Conservation (phyloP, 1,140 invertebrate genomes). For the Dysdera silvatica region DNA sequence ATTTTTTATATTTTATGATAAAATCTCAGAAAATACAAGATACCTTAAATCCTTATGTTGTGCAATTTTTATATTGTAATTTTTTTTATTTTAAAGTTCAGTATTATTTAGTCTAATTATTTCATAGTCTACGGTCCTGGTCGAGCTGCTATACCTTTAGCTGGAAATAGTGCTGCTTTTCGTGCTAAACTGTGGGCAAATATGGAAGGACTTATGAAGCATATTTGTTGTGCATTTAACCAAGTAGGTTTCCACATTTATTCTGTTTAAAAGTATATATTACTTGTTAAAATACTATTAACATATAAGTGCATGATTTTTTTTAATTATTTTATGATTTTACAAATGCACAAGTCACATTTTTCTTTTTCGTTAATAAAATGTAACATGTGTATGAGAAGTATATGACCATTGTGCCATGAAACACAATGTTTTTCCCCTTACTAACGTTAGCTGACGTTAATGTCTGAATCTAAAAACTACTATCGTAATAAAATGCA, state of each 20-base stretch:
- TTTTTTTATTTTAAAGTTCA: too few species aligned
- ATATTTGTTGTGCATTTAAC: constrained; percentile 58
- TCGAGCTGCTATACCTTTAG: constrained; percentile 55
- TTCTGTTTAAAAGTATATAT: not conserved
- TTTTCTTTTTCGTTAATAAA: not conserved
- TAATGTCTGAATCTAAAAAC: too few species aligned
- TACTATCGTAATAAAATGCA: too few species aligned
- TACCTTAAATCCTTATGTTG: too few species aligned
- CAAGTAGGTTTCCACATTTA: constrained; percentile 45
- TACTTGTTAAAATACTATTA: not conserved
- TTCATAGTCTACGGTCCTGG: too few species aligned
- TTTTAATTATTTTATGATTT: not conserved
- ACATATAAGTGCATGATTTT: not conserved
- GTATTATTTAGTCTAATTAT: too few species aligned
- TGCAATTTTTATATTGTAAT: too few species aligned
- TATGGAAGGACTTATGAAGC: constrained; percentile 64
- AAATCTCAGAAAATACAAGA: too few species aligned
- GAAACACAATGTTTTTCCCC: too few species aligned
- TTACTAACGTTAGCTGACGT: too few species aligned
- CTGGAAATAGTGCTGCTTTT: constrained; percentile 60
- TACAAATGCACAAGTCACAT: not conserved
- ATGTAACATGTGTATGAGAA: not conserved
- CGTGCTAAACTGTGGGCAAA: constrained; percentile 66
- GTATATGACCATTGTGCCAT: too few species aligned
- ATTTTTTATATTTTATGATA: too few species aligned